These are phyloP conservation scores for Crepidodera aurea DNA, from an alignment of 2,888 invertebrate genomes.

Conservation along the genomic window DNA sequence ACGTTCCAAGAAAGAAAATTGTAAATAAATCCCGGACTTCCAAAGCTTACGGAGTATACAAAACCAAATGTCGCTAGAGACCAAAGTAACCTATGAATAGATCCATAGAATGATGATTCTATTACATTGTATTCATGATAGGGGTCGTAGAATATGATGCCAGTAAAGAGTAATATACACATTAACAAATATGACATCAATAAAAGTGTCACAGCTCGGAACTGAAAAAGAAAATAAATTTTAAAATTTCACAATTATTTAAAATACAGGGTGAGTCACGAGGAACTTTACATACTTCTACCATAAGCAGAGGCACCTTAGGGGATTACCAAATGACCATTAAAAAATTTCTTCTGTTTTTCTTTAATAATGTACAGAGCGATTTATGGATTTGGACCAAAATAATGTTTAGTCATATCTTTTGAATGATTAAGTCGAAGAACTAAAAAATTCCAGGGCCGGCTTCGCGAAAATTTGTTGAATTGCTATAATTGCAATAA, in stretches of 20 bases:
- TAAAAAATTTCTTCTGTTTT: no score
- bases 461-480: no score
- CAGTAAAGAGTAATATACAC: slow-evolving; percentile 59
- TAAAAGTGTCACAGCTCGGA: neutral
- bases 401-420: no score
- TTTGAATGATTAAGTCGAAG: no score
- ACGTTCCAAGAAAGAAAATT: slow-evolving; percentile 66
- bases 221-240: neutral
- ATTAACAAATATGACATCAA: slow-evolving; percentile 58
- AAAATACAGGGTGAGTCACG: no score
- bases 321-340: no score
- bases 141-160: slow-evolving; percentile 64
- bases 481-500: no score
- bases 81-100: slow-evolving; percentile 67
- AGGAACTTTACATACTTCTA: no score
- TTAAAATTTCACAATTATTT: neutral
- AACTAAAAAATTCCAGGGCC: no score
- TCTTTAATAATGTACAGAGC: no score
- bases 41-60: slow-evolving; percentile 65
- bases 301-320: no score
- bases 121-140: slow-evolving; percentile 62
- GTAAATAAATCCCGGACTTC: slow-evolving; percentile 54
- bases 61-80: slow-evolving; percentile 63
- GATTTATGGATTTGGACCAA: no score
- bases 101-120: slow-evolving; percentile 67